Evolutionary conservation across 2,113 vertebrate species (phyloP).

Genomic region (Passer montanus): DNA sequence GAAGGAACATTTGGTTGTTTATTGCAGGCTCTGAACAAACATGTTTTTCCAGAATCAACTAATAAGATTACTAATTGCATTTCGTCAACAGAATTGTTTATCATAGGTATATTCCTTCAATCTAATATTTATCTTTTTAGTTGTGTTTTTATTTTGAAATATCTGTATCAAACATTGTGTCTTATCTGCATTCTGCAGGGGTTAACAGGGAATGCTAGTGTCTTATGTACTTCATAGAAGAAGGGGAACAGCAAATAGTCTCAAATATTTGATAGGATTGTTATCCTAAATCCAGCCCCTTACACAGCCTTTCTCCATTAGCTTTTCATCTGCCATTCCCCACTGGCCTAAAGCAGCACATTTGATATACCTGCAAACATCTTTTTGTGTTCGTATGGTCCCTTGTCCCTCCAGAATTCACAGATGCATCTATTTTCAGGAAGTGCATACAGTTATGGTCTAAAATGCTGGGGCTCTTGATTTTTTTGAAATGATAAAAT

Average conservation of each 20-base stretch:
- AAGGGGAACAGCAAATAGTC: neutral
- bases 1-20: conserved; percentile 54
- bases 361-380: neutral
- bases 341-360: neutral
- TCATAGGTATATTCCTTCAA: neutral
- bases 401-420: neutral
- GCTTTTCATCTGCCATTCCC: neutral
- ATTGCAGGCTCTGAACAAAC: conserved; percentile 39
- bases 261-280: neutral
- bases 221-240: neutral
- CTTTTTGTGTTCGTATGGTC: neutral
- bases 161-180: neutral
- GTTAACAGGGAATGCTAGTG: neutral
- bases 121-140: neutral
- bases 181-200: neutral
- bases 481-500: neutral
- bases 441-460: neutral
- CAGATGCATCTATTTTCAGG: neutral
- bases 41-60: neutral
- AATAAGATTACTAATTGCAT: neutral
- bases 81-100: neutral
- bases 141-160: neutral
- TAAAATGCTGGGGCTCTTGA: neutral
- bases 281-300: neutral
- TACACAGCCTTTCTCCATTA: neutral